These are phyloP conservation scores for Ctenicera cuprea DNA, from an alignment of 2,888 invertebrate species.

Conservation along the genomic window DNA sequence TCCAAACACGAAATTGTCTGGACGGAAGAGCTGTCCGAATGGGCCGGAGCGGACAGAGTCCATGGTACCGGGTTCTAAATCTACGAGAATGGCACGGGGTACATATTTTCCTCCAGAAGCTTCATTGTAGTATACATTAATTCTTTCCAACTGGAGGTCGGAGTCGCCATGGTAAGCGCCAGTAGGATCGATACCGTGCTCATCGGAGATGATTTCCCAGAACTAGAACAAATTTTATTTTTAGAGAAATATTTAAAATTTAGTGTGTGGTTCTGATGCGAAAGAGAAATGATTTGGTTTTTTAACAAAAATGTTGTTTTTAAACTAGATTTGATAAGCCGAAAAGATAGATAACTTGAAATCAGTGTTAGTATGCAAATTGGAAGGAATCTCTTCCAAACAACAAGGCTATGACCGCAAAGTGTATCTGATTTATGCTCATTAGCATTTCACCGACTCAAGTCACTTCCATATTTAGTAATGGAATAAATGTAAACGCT, in stretches of 20 bases:
- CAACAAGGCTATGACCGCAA: constrained; percentile 27
- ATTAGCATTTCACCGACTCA: constrained; percentile 23
- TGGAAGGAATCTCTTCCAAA: not conserved
- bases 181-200: constrained; percentile 95
- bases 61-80: constrained; percentile 98
- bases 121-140: constrained; percentile 97
- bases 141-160: constrained; percentile 94
- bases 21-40: constrained; percentile 94
- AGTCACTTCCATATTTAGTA: constrained; percentile 30
- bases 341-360: no score
- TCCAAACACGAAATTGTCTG: constrained; percentile 97
- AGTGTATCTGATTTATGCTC: constrained; percentile 12
- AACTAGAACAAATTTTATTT: no score
- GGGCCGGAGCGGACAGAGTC: constrained; percentile 96
- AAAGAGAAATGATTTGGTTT: not conserved
- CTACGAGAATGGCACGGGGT: constrained; percentile 93
- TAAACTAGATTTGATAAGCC: not conserved
- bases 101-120: constrained; percentile 96
- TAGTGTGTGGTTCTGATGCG: not conserved
- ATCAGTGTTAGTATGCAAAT: not conserved
- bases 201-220: constrained; percentile 97
- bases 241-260: no score
- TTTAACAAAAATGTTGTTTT: not conserved
- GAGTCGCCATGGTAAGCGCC: constrained; percentile 94
- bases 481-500: constrained; percentile 10